Conservation (phyloP, 2,888 invertebrate species). For the Melinaea marsaeus region DNA sequence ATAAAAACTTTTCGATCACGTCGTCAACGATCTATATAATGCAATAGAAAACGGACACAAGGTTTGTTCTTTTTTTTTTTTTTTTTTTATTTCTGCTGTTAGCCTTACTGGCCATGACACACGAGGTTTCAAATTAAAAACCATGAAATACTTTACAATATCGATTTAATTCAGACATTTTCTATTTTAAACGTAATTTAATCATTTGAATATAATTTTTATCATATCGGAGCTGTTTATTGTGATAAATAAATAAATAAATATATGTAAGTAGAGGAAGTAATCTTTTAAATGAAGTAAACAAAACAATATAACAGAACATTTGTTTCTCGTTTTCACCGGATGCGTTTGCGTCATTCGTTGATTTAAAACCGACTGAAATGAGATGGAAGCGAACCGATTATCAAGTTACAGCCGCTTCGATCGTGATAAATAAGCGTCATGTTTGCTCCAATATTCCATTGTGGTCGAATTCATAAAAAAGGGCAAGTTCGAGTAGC, state of each 20-base stretch:
- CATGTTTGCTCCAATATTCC: too few relatives aligned
- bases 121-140: conserved; percentile 43
- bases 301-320: conserved; percentile 9
- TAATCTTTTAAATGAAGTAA: neutral
- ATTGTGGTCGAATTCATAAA: too few relatives aligned
- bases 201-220: too few relatives aligned
- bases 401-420: conserved; percentile 39
- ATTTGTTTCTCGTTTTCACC: conserved; percentile 12
- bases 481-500: too few relatives aligned
- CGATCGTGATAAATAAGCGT: conserved; percentile 12
- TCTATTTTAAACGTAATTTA: too few relatives aligned
- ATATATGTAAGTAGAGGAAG: neutral
- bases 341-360: conserved; percentile 23
- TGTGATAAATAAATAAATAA: too few relatives aligned
- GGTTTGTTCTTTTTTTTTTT: conserved; percentile 29
- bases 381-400: conserved; percentile 25
- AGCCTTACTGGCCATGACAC: conserved; percentile 15
- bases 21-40: conserved; percentile 37
- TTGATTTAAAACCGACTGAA: conserved; percentile 23
- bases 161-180: too few relatives aligned
- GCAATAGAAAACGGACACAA: conserved; percentile 38
- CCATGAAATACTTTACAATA: conserved; percentile 26
- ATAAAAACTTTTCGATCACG: conserved; percentile 12
- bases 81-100: too few relatives aligned
- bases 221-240: too few relatives aligned